Conservation (phyloP, 2,888 invertebrate genomes). For the Zaprionus bogoriensis region DNA sequence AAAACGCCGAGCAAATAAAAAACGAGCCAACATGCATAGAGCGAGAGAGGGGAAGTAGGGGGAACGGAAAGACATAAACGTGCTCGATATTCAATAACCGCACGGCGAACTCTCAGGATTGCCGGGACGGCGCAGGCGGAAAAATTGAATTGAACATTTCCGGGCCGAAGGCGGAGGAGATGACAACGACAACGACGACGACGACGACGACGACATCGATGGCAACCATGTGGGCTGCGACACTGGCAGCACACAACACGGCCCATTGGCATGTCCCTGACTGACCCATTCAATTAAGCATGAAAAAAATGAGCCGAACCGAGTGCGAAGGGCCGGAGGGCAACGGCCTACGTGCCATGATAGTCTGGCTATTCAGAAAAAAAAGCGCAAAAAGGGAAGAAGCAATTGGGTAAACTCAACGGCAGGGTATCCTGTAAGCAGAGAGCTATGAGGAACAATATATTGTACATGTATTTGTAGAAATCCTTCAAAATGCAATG, state of each 20-base stretch:
- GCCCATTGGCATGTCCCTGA: constrained; percentile 73
- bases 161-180: constrained; percentile 46
- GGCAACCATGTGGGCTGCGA: constrained; percentile 53
- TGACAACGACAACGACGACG: background rate
- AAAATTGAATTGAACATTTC: constrained; percentile 76
- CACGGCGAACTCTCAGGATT: constrained; percentile 35
- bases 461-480: no score
- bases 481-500: no score
- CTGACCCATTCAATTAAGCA: constrained; percentile 83
- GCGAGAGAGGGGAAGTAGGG: background rate
- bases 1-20: constrained; percentile 40
- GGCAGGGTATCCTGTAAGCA: no score
- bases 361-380: constrained; percentile 36
- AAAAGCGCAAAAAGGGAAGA: no score
- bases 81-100: constrained; percentile 74
- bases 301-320: constrained; percentile 69
- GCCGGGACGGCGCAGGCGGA: constrained; percentile 22
- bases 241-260: constrained; percentile 45
- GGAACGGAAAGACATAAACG: constrained; percentile 33
- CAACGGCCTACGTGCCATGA: constrained; percentile 48
- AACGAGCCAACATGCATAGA: background rate
- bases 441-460: no score
- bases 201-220: background rate
- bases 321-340: background rate
- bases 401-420: no score